Evolutionary conservation across 1,140 invertebrate genomes (phyloP), one percentile per base, ranked within the genome.

Genomic region (Caenorhabditis tropicalis): DNA sequence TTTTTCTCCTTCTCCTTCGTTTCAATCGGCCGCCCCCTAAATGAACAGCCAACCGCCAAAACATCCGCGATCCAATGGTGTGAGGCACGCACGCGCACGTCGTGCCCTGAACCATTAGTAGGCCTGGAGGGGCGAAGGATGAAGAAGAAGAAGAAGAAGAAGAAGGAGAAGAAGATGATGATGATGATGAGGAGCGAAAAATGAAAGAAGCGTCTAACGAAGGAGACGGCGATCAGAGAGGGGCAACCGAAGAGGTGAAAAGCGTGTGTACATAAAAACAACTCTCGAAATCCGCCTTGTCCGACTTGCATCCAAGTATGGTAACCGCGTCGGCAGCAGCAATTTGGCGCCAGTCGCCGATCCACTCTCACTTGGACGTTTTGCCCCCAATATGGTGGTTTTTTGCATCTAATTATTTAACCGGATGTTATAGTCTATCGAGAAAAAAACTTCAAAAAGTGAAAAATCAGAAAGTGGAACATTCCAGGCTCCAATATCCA

Each of bases 41-140:
- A 74, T 74, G 65, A 74, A 74, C 65, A 74, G 65, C 65, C 65
- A 74, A 74, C 65, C 65, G 65, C 65, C 65, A 74, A 74, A 74
- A 74, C 65, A 74, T 74, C 65, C 65, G 65, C 65, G 65, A 74
- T 74, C 65, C 65, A 15, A 74, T 74, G 65, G 65, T 74, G 65
- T 74, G 65, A 74, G 65, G 65, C 65, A 74, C 65, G 65, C 65
- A 24, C 65, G 65, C 65, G 29, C n/a, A 74, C 65, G 65, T 43
- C 65, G 65, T 74, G 65, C 65, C 65, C 65, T 43, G 36, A 74
- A 74, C 65, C 65, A 74, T 74, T 74, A 74, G 65, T 74, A 74
- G 36, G n/a, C 36, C 15, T 12, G 49, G 19, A 16, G 43, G 19
- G 49, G 49, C n/a, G 49, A 7, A 16, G 15, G 49, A 51, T 51